Evolutionary conservation across 1,140 invertebrate genomes (phyloP), one percentile per base, ranked within the genome.

Genomic region (Drosophila quadrilineata): DNA sequence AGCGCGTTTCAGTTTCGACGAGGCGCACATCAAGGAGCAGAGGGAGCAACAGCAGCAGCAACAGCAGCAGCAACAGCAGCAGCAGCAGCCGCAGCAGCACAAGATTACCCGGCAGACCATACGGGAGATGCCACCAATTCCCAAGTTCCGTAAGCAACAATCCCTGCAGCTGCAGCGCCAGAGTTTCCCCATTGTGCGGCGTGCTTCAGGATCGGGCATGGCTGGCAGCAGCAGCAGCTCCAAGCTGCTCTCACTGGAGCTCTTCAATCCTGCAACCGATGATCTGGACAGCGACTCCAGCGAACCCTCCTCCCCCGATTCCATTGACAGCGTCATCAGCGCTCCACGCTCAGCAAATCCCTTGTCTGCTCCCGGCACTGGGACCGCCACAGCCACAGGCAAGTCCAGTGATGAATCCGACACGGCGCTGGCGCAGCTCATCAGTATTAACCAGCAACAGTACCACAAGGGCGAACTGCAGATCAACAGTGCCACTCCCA

Each of bases 251-350:
- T 95, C 95, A 1, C 89, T 97, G 45, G 96, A 97, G 87, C 90
- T 97, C 3, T 97, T 96, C 75, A 97, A 97, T 90, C 96, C 96
- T 1, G 96, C 96, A 77, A 96, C 94, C 4, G 96, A 97, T 87
- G 96, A 97, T 75, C 92, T 96, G 88, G 96, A 97, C 80, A 96
- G 95, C 72, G 96, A 97, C 87, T 96, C 95, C 0, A 95, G 95
- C 67, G 95, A 95, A 12, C 93, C 95, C 1, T 96, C 95, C 0
- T 96, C 96, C 0, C 96, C 96, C 2, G 95, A 97, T 82, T 97
- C 96, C 2, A 93, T 95, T 0, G 95, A 95, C 59, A 96, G 95
- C 74, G 95, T 96, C 2, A 95, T 96, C 40, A 96, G 94, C 75
- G 94, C 88, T 2, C 80, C 86, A 0, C 71, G 87, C 31, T 73